Evolutionary conservation across 2,797 vertebrate species (phyloP).

Genomic region (Neostethus bicornis): DNA sequence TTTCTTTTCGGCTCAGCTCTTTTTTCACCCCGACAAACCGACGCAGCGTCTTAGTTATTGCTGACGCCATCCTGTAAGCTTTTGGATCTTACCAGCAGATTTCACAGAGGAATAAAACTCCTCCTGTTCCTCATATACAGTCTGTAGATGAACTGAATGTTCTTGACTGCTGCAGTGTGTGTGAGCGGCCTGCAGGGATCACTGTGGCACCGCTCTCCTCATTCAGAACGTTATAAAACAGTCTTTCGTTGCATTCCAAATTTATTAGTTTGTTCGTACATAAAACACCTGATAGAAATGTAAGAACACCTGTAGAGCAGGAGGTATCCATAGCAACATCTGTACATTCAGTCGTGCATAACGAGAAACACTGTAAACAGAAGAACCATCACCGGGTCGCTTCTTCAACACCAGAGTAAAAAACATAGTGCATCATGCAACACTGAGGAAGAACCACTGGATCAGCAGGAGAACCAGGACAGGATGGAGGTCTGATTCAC

Average conservation of each 20-base stretch:
- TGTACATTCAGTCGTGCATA: conserved; percentile 73
- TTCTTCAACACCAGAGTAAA: conserved; percentile 34
- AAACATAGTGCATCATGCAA: conserved; percentile 78
- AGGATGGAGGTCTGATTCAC: too few relatives aligned
- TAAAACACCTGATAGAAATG: conserved; percentile 77
- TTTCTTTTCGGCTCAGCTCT: too few relatives aligned
- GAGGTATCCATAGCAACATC: conserved; percentile 65
- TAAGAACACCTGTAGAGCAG: conserved; percentile 58
- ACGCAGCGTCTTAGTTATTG: too few relatives aligned
- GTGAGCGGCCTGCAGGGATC: conserved; percentile 26
- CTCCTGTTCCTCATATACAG: too few relatives aligned
- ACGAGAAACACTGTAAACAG: conserved; percentile 40
- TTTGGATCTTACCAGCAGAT: too few relatives aligned
- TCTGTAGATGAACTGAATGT: too few relatives aligned
- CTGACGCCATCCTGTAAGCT: too few relatives aligned
- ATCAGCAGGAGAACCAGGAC: too few relatives aligned
- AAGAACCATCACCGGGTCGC: conserved; percentile 26
- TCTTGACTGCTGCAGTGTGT: not conserved
- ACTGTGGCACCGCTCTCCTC: not conserved
- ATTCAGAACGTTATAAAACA: rapidly evolving
- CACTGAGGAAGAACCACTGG: conserved; percentile 66
- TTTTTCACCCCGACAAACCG: too few relatives aligned
- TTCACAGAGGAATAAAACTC: too few relatives aligned
- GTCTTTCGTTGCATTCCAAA: conserved; percentile 69
- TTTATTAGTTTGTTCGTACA: conserved; percentile 76